phyloP scores from a whole-genome alignment of 2,797 vertebrate genomes.

The Gobionotothen gibberifrons region DNA sequence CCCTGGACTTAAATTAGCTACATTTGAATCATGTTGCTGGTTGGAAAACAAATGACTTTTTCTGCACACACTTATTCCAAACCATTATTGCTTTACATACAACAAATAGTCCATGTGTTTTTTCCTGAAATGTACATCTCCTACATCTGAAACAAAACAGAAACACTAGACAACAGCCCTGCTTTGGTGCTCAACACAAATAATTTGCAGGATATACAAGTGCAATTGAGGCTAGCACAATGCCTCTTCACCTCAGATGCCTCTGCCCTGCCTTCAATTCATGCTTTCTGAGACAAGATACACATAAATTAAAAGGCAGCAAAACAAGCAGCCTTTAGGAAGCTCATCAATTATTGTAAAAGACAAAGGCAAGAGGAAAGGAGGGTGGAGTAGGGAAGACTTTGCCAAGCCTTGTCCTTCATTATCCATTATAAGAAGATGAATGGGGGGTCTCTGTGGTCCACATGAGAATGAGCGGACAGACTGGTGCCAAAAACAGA shows the following conservation, averaged over 20 bases:
- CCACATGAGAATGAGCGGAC: slow-evolving; percentile 60
- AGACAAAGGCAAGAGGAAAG: slow-evolving; percentile 76
- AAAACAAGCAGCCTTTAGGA: slow-evolving; percentile 77
- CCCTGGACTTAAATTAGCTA: slow-evolving; percentile 26
- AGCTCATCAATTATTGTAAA: slow-evolving; percentile 84
- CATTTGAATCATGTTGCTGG: slow-evolving; percentile 40
- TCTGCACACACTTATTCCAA: neutral
- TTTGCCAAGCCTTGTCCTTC: slow-evolving; percentile 79
- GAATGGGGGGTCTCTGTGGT: slow-evolving; percentile 72
- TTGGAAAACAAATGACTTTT: neutral
- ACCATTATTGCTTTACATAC: slow-evolving; percentile 10
- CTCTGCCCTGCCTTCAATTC: slow-evolving; percentile 71
- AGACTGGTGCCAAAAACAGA: slow-evolving; percentile 58
- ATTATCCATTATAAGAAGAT: slow-evolving; percentile 77
- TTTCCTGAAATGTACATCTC: slow-evolving; percentile 22
- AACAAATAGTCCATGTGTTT: slow-evolving; percentile 36
- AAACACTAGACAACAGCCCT: slow-evolving; percentile 33
- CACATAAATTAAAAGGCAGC: slow-evolving; percentile 55
- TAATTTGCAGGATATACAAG: slow-evolving; percentile 43
- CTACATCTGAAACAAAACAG: slow-evolving; percentile 39
- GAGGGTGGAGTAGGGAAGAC: slow-evolving; percentile 68
- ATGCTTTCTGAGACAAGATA: slow-evolving; percentile 58
- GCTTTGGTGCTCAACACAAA: slow-evolving; percentile 32
- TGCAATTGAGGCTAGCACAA: slow-evolving; percentile 35
- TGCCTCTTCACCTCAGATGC: slow-evolving; percentile 61